A percentile compares a stretch with the other conserved stretches of the same genome.
Evolutionary conservation across 2,888 invertebrate species (phyloP).

Genomic region (Salticus scenicus): DNA sequence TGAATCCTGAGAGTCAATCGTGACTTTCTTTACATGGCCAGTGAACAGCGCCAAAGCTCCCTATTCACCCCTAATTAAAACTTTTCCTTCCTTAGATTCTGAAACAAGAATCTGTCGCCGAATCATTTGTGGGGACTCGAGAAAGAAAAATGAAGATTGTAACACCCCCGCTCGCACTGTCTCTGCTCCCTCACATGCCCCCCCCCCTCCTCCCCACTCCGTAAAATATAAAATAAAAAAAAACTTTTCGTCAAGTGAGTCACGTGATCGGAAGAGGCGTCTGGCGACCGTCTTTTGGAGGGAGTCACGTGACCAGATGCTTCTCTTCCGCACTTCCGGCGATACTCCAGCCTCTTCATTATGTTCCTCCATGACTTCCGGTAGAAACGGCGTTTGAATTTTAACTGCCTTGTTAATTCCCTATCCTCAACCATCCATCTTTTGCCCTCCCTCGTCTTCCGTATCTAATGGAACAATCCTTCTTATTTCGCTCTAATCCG

Average conservation of each 20-base stretch:
- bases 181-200: not conserved
- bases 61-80: slow-evolving; percentile 15
- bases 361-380: slow-evolving; percentile 59
- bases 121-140: not conserved
- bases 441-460: not conserved
- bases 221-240: slow-evolving; percentile 16
- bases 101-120: not conserved
- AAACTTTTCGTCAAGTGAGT: slow-evolving; percentile 38
- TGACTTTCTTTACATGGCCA: not conserved
- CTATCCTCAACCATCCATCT: slow-evolving; percentile 43
- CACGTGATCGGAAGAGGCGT: slow-evolving; percentile 57
- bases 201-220: slow-evolving; percentile 13
- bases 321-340: slow-evolving; percentile 66
- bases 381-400: slow-evolving; percentile 67
- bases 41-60: not conserved
- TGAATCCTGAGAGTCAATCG: not conserved
- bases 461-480: slow-evolving; percentile 14
- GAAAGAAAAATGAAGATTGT: slow-evolving; percentile 40
- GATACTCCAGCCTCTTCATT: slow-evolving; percentile 63
- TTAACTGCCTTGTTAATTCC: slow-evolving; percentile 70
- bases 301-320: slow-evolving; percentile 57
- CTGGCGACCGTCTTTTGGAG: slow-evolving; percentile 62
- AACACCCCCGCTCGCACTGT: not conserved
- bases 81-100: not conserved
- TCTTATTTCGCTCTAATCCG: slow-evolving; percentile 1